Evolutionary conservation across 1,140 invertebrate genomes (phyloP), one percentile per base, ranked within the genome.

Genomic region (Bactericera cockerelli): DNA sequence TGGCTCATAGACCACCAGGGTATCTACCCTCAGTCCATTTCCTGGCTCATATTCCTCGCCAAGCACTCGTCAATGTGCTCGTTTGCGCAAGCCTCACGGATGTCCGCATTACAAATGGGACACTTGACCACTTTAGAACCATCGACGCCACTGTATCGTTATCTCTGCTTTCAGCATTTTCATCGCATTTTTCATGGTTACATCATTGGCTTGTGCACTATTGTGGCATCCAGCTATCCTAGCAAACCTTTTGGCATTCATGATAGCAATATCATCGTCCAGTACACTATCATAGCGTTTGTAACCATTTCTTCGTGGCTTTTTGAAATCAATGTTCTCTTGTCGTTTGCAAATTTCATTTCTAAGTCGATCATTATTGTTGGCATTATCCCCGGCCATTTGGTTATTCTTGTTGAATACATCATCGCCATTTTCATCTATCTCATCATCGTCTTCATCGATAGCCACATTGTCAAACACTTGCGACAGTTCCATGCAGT

Each of bases 401-500:
- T n/a, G n/a, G n/a, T n/a, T n/a, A n/a, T n/a, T n/a, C n/a, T n/a
- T n/a, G n/a, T n/a, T n/a, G n/a, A n/a, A n/a, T n/a, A n/a, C 42
- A 49, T 49, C 22, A 22, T 49, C 22, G 8, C 19, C 42, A 19
- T 49, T 16, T n/a, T 49, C n/a, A 49, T 22, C 42, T 10, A 10
- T 65, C 66, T 19, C 22, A 19, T 54, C 63, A 31, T 36, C 61
- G 55, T 55, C 58, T 16, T 56, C 31, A 53, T 60, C 55, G 42
- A 61, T 57, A 58, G 22, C 55, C 38, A 63, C 57, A 55, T 62
- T 62, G 26, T 66, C 61, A 33, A 72, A 67, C 1, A 62, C 58
- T 26, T 59, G 49, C 2, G 10, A 21, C 8, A 65, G 60, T 4
- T 55, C 53, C 36, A 36, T 28, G 66, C 74, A 76, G 26, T 59